Percentiles rank a stretch among this genome's conserved stretches.
These are phyloP conservation scores for Chirona hameri DNA, from an alignment of 2,888 invertebrate species.

Conservation along the genomic window DNA sequence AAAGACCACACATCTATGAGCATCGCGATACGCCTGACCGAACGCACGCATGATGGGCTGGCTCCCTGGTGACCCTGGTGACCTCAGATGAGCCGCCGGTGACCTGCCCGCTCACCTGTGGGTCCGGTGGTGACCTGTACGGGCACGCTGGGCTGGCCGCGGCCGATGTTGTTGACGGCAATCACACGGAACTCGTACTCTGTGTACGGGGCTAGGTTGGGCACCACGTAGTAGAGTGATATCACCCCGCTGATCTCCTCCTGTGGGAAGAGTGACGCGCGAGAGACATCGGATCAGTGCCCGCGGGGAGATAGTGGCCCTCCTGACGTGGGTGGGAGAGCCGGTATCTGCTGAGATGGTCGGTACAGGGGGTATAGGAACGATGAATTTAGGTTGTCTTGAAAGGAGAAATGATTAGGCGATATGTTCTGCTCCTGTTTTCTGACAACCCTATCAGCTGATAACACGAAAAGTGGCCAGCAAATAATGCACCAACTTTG, in stretches of 20 bases:
- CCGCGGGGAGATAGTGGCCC: background rate
- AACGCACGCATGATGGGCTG: too few relatives aligned
- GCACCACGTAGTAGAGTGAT: conserved; percentile 84
- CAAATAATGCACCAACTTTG: too few relatives aligned
- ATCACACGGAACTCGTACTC: conserved; percentile 95
- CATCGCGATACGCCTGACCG: too few relatives aligned
- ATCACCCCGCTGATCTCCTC: conserved; percentile 84
- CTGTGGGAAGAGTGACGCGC: background rate
- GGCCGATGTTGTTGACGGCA: conserved; percentile 89
- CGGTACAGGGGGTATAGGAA: too few relatives aligned
- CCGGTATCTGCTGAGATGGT: too few relatives aligned
- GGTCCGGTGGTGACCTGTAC: conserved; percentile 92
- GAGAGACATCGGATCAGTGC: conserved; percentile 5
- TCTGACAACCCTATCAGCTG: too few relatives aligned
- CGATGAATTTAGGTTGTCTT: too few relatives aligned
- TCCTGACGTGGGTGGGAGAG: background rate
- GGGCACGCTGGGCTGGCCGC: conserved; percentile 82
- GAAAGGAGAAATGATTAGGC: too few relatives aligned
- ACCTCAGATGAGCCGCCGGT: background rate
- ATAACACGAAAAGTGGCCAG: too few relatives aligned
- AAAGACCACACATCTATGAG: too few relatives aligned
- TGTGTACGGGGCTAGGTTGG: conserved; percentile 86
- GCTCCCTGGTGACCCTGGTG: too few relatives aligned
- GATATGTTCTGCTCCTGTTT: too few relatives aligned
- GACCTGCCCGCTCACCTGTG: conserved; percentile 64